phyloP scores from a whole-genome alignment of 2,113 vertebrate species.

The Isurus oxyrinchus region DNA sequence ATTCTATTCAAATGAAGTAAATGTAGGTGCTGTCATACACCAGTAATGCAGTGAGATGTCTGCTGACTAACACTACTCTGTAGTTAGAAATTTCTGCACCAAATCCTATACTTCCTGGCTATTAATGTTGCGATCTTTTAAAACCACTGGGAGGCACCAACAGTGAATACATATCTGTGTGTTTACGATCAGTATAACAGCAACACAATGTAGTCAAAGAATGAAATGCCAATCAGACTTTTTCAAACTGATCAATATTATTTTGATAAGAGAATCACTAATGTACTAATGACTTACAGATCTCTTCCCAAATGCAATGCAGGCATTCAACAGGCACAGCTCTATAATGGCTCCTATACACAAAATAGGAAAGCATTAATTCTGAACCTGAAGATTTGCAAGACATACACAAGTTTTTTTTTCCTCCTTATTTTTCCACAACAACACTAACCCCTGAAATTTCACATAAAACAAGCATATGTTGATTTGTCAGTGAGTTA shows the following conservation, averaged over 20 bases:
- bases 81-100: not conserved
- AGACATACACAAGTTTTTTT: not conserved
- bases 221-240: too few relatives aligned
- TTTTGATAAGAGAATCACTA: not conserved
- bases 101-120: not conserved
- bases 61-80: not conserved
- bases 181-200: not conserved
- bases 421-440: not conserved
- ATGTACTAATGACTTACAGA: not conserved
- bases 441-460: not conserved
- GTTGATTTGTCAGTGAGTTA: not conserved
- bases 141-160: constrained; percentile 22
- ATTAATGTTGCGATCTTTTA: not conserved
- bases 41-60: not conserved
- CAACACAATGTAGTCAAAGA: not conserved
- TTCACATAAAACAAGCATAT: not conserved
- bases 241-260: not conserved
- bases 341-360: not conserved
- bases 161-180: constrained; percentile 17
- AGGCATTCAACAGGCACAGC: not conserved
- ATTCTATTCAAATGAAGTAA: not conserved
- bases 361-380: not conserved
- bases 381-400: not conserved
- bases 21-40: not conserved
- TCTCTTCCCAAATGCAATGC: not conserved